Evolutionary conservation across 2,888 invertebrate species (phyloP).

Genomic region (Xestia ashworthii): DNA sequence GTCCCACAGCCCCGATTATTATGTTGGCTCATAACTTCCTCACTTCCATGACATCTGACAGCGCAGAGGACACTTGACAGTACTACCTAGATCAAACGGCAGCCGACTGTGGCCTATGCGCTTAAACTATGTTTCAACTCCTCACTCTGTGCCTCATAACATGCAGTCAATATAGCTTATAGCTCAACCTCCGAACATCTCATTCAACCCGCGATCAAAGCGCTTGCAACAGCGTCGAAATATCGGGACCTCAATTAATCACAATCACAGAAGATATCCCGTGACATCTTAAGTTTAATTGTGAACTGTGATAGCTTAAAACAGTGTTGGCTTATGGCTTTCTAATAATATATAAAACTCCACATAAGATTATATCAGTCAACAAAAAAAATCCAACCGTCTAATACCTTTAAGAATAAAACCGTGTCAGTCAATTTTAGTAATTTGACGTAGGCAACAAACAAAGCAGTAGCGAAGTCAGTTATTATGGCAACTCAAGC

Average conservation of each 20-base stretch:
- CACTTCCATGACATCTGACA: background rate
- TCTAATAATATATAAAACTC: no score
- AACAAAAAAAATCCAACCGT: background rate
- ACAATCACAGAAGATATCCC: no score
- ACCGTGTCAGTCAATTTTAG: conserved; percentile 48
- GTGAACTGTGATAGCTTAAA: no score
- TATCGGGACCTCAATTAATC: no score
- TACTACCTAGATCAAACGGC: background rate
- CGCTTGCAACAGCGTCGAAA: no score
- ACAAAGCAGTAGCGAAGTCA: conserved; percentile 39
- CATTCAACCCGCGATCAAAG: no score
- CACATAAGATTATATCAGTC: background rate
- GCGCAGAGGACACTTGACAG: background rate
- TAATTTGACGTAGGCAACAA: conserved; percentile 56
- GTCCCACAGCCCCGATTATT: no score
- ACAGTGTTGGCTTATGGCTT: no score
- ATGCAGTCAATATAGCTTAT: background rate
- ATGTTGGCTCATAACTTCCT: background rate
- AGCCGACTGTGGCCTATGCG: background rate
- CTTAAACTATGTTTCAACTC: background rate
- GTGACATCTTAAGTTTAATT: no score
- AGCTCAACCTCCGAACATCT: no score
- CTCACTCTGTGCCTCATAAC: background rate
- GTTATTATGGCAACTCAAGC: conserved; percentile 61
- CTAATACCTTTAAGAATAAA: conserved; percentile 14